phyloP scores from a whole-genome alignment of 1,140 invertebrate species.

The Caenorhabditis remanei region DNA sequence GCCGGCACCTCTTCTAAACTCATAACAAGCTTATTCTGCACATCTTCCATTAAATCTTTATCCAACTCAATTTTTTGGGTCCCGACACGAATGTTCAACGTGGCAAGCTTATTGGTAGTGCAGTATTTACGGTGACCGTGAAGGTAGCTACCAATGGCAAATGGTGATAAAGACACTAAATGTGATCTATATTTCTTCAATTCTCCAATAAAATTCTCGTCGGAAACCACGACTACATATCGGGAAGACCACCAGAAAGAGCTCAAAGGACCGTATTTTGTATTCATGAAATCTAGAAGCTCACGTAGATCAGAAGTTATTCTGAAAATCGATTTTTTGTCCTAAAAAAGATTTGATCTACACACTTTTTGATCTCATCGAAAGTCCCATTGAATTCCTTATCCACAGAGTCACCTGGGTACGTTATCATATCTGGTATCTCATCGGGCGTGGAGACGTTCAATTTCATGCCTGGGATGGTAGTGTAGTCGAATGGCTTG shows the following conservation, averaged over 20 bases:
- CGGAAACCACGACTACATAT: conserved; percentile 49
- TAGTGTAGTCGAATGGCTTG: conserved; percentile 61
- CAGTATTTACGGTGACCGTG: neutral
- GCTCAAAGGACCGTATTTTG: conserved; percentile 45
- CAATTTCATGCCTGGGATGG: conserved; percentile 59
- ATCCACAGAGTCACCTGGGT: conserved; percentile 6
- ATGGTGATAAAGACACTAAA: neutral
- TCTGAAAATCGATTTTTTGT: neutral
- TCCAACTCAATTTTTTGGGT: neutral
- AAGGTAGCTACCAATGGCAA: conserved; percentile 1
- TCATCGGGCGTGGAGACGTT: conserved; percentile 48
- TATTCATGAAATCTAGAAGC: conserved; percentile 42
- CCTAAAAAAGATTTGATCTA: neutral
- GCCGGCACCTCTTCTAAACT: neutral
- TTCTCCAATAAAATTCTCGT: conserved; percentile 26
- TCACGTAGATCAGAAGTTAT: conserved; percentile 48
- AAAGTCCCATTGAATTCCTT: conserved; percentile 30
- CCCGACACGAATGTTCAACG: neutral
- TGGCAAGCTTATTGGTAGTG: neutral
- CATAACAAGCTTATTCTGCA: neutral
- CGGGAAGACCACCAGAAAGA: conserved; percentile 59
- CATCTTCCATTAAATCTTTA: neutral
- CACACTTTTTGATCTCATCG: conserved; percentile 41
- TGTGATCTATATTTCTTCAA: conserved; percentile 1
- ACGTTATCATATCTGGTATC: conserved; percentile 30